Percentiles rank a stretch among this genome's conserved stretches.
Conservation (phyloP, 1,140 invertebrate species). For the Araneus ventricosus region DNA sequence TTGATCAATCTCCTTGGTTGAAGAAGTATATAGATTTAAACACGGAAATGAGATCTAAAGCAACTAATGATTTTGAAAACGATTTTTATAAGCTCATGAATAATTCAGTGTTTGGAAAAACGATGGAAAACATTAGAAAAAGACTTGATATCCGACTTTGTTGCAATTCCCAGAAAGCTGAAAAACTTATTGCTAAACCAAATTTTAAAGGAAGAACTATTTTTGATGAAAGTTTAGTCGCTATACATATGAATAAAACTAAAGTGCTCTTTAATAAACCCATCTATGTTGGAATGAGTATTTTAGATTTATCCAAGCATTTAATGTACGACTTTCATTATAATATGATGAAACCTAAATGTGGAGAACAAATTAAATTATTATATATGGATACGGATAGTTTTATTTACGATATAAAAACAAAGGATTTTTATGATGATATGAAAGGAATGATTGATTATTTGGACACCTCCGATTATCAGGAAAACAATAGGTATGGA, state of each 20-base stretch:
- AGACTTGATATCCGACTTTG: slow-evolving; percentile 80
- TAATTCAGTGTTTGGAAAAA: slow-evolving; percentile 44
- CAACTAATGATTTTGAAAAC: slow-evolving; percentile 78
- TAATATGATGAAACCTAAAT: slow-evolving; percentile 77
- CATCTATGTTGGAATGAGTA: slow-evolving; percentile 77
- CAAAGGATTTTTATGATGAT: slow-evolving; percentile 75
- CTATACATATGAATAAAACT: slow-evolving; percentile 75
- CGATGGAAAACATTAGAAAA: slow-evolving; percentile 81
- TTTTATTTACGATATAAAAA: slow-evolving; percentile 74
- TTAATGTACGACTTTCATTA: slow-evolving; percentile 79
- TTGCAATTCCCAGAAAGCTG: slow-evolving; percentile 77
- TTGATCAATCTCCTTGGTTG: slow-evolving; percentile 50
- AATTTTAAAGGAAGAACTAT: slow-evolving; percentile 79
- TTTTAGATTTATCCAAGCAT: slow-evolving; percentile 77
- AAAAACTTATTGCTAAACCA: slow-evolving; percentile 79
- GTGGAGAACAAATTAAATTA: slow-evolving; percentile 74
- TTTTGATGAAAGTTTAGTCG: slow-evolving; percentile 75
- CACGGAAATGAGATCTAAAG: slow-evolving; percentile 78
- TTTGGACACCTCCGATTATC: slow-evolving; percentile 76
- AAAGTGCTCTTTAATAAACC: slow-evolving; percentile 77
- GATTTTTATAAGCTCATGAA: slow-evolving; percentile 42
- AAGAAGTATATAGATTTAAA: slow-evolving; percentile 78
- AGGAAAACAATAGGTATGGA: slow-evolving; percentile 71
- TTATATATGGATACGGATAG: slow-evolving; percentile 76
- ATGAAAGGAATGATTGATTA: slow-evolving; percentile 71